phyloP scores from a whole-genome alignment of 2,888 invertebrate genomes.

The Heteromyza rotundicornis region DNA sequence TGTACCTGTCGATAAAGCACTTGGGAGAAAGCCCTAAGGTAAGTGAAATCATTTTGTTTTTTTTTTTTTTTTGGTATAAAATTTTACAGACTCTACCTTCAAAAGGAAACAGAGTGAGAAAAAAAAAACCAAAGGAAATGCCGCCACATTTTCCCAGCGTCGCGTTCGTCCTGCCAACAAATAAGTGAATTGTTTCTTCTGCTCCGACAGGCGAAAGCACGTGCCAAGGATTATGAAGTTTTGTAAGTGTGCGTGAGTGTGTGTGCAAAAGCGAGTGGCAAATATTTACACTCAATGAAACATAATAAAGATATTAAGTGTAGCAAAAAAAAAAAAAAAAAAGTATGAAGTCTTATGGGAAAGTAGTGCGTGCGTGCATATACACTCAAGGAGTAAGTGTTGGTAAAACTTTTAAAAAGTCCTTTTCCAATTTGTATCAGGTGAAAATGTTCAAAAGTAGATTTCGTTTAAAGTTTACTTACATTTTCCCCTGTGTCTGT shows the following conservation, averaged over 20 bases:
- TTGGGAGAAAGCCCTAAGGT: conserved; percentile 25
- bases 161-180: background rate
- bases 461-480: too few species aligned
- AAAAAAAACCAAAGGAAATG: too few species aligned
- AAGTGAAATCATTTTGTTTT: conserved; percentile 4
- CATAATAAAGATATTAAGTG: conserved; percentile 55
- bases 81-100: too few species aligned
- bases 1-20: conserved; percentile 45
- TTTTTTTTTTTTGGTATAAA: background rate
- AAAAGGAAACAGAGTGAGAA: too few species aligned
- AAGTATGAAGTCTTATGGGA: conserved; percentile 36
- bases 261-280: conserved; percentile 27
- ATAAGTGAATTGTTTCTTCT: background rate
- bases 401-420: too few species aligned
- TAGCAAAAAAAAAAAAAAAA: too few species aligned
- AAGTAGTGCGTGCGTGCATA: too few species aligned
- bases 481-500: too few species aligned
- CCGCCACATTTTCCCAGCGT: background rate
- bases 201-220: conserved; percentile 35
- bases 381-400: too few species aligned
- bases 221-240: conserved; percentile 43
- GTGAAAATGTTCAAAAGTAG: too few species aligned
- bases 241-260: conserved; percentile 13
- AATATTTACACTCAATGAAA: conserved; percentile 54
- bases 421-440: too few species aligned